phyloP scores from a whole-genome alignment of 1,140 invertebrate species.

The Leptopilina clavipes region DNA sequence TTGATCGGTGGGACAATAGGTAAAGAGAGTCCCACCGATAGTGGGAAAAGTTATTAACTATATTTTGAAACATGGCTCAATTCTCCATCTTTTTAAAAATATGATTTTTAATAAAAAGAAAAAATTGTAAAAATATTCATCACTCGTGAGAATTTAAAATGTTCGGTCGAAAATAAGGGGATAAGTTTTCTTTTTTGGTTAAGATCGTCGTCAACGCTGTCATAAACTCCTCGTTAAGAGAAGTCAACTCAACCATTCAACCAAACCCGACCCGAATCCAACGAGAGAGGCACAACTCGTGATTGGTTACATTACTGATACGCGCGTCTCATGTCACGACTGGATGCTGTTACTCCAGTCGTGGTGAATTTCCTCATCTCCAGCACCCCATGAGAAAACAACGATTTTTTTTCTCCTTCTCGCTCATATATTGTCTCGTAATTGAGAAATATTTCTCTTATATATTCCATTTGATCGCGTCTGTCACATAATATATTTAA shows the following conservation, averaged over 20 bases:
- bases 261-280: conserved; percentile 51
- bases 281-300: conserved; percentile 58
- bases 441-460: background rate
- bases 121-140: too few species aligned
- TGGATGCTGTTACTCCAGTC: conserved; percentile 59
- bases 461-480: background rate
- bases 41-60: too few species aligned
- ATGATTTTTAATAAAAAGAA: too few species aligned
- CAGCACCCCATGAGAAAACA: conserved; percentile 37
- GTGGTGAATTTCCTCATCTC: conserved; percentile 56
- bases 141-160: too few species aligned
- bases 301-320: conserved; percentile 68
- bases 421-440: background rate
- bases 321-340: conserved; percentile 60
- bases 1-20: too few species aligned
- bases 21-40: too few species aligned
- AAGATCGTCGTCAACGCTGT: conserved; percentile 60
- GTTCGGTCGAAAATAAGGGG: conserved; percentile 40
- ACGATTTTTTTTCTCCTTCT: background rate
- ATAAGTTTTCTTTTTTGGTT: conserved; percentile 56
- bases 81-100: too few species aligned
- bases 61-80: too few species aligned
- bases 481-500: too few species aligned
- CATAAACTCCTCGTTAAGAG: conserved; percentile 65
- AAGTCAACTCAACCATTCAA: conserved; percentile 52